These are phyloP conservation scores for Drosophila lutescens DNA, from an alignment of 2,888 invertebrate species.

Conservation along the genomic window DNA sequence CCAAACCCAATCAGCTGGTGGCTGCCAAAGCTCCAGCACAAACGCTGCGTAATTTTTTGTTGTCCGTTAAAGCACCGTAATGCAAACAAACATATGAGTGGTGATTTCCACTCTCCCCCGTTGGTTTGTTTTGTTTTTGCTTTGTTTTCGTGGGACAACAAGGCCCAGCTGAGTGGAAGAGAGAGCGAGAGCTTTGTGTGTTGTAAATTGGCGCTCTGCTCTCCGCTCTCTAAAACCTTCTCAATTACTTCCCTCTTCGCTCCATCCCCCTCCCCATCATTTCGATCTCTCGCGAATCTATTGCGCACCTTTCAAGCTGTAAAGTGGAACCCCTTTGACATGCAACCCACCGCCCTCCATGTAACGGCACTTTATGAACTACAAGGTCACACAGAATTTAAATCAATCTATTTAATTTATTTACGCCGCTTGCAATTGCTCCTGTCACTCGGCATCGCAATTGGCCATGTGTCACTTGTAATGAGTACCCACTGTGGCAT, in stretches of 20 bases:
- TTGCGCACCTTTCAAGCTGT: slow-evolving; percentile 50
- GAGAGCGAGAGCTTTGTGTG: slow-evolving; percentile 20
- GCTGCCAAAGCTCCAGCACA: slow-evolving; percentile 55
- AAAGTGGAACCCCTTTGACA: slow-evolving; percentile 45
- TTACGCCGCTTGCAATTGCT: slow-evolving; percentile 15
- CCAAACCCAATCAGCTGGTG: slow-evolving; percentile 72
- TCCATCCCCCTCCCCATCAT: not conserved
- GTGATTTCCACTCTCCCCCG: slow-evolving; percentile 4
- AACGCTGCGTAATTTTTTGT: slow-evolving; percentile 68
- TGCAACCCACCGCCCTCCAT: slow-evolving; percentile 9
- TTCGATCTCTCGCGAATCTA: slow-evolving; percentile 18
- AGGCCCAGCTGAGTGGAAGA: slow-evolving; percentile 42
- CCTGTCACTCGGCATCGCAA: slow-evolving; percentile 23
- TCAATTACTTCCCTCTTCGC: not conserved
- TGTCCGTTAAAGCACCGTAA: slow-evolving; percentile 38
- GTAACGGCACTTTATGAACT: slow-evolving; percentile 21
- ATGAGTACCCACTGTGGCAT: slow-evolving; percentile 44
- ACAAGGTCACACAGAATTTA: slow-evolving; percentile 31
- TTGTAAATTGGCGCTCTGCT: slow-evolving; percentile 26
- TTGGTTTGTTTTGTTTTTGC: slow-evolving; percentile 29
- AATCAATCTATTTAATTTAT: slow-evolving; percentile 33
- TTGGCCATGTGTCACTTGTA: slow-evolving; percentile 25
- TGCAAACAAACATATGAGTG: slow-evolving; percentile 74
- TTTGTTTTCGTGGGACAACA: slow-evolving; percentile 33
- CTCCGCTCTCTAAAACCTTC: slow-evolving; percentile 2